Base-by-base conservation (phyloP, 2,888 invertebrate genomes). In the Andrena bucephala region DNA sequence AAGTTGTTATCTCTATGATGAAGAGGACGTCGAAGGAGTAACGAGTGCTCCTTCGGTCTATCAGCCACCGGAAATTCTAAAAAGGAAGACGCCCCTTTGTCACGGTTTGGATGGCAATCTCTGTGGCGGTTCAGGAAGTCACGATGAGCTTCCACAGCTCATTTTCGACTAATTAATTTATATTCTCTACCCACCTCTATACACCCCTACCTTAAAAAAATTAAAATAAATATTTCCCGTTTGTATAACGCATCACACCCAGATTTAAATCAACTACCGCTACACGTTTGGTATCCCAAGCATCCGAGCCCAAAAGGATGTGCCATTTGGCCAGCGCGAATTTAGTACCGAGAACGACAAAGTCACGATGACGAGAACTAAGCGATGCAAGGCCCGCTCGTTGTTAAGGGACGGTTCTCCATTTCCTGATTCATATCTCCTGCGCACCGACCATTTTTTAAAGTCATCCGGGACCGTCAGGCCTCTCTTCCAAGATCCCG, bases 11-110 rank as follows among this genome's bases (percentile, higher is more conserved):
- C 69, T 70, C 59, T 50, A 69, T 60, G 69, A 66, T 70, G 74
- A 63, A 65, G 69, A 60, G 69, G 57, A 71, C 48, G 66, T 48
- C 65, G 69, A 75, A 75, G 70, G 60, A 80, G 52, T 70, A 80
- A 70, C 52, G 75, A 80, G 63, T 60, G 63, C 69, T 75, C 48
- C 52, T 57, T 48, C 42, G 24, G 8, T 65, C 8, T 29, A 70
- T 48, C 70, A 20, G 27, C 16, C 36, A 70, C 48, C 16, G 52
- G 69, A 31, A 67, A 13, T 33, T 54, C 59, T 31, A 24, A 48
- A 42, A 57, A 52, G 57, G 29, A 50, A 68, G 33, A 50, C 59
- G 27, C 54, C 13, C 16, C 57, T 79, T 57, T 79, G 48, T 69
- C 68, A 36, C 16, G 62, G 36, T 27, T 65, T 69, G 62, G 65